Conservation (phyloP, 2,797 vertebrate genomes). For the Pitangus sulphuratus region DNA sequence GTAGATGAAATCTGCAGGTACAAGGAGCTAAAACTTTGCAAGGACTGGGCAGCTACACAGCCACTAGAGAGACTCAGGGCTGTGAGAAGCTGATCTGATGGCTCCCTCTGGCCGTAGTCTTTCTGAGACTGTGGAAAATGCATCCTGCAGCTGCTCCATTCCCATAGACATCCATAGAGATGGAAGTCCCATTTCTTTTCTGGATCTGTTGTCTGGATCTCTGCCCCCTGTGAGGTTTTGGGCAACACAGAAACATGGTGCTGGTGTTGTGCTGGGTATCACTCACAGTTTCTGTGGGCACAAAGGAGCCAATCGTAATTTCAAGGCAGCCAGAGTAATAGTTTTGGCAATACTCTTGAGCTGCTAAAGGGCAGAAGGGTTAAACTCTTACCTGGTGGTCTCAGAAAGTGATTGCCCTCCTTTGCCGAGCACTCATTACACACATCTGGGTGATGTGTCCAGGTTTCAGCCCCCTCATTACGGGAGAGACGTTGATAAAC, state of each 20-base stretch:
- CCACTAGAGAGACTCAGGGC: neutral
- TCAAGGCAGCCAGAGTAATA: neutral
- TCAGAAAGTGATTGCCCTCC: neutral
- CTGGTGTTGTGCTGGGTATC: neutral
- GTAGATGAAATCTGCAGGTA: neutral
- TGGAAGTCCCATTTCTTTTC: fast-evolving
- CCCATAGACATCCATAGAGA: neutral
- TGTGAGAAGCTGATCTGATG: neutral
- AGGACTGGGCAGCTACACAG: neutral
- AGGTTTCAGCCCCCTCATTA: neutral
- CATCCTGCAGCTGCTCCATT: neutral
- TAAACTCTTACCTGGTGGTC: neutral
- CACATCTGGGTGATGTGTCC: fast-evolving
- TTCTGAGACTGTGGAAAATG: neutral
- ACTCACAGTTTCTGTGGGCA: neutral
- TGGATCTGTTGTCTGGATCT: neutral
- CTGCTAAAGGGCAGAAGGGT: neutral
- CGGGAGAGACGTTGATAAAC: neutral
- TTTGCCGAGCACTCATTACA: neutral
- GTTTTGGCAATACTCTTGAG: neutral
- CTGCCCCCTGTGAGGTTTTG: neutral
- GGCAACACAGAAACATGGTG: fast-evolving
- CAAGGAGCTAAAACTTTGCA: neutral
- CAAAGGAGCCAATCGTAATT: neutral
- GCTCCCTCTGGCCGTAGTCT: neutral